phyloP scores from a whole-genome alignment of 2,888 invertebrate genomes.

The Rugalucina vietnamica region DNA sequence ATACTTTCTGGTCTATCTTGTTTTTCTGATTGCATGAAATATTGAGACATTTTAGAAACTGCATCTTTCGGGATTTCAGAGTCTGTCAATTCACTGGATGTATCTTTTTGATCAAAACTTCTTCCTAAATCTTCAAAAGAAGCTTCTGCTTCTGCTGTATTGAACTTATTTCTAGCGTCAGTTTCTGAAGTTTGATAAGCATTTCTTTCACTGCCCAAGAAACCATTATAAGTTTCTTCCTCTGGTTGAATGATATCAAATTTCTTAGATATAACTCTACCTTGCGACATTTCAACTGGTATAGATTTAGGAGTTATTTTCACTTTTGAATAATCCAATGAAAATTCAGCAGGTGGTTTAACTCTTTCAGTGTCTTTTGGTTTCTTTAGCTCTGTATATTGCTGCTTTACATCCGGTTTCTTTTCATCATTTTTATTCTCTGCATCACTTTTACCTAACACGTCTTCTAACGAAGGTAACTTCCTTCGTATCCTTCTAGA shows the following conservation, averaged over 20 bases:
- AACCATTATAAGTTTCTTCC: not conserved
- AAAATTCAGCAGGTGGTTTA: not conserved
- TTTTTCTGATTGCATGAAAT: not conserved
- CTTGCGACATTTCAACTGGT: conserved; percentile 3
- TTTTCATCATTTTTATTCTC: conserved; percentile 20
- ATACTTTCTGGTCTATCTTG: not conserved
- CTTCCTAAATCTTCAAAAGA: too few species aligned
- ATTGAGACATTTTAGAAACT: not conserved
- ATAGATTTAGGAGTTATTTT: not conserved
- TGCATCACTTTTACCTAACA: conserved; percentile 44
- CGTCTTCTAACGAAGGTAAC: conserved; percentile 60
- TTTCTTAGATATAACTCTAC: not conserved
- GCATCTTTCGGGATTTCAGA: conserved; percentile 2
- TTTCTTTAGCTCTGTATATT: not conserved
- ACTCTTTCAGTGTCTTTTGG: not conserved
- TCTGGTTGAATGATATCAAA: not conserved
- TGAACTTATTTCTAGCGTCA: too few species aligned
- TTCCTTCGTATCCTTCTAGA: conserved; percentile 46
- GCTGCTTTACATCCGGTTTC: not conserved
- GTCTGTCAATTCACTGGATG: not conserved
- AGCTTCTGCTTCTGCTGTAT: too few species aligned
- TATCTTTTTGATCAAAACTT: not conserved
- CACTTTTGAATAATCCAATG: conserved; percentile 12
- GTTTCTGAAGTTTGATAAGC: not conserved
- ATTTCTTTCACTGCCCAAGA: not conserved